A percentile compares a stretch with the other conserved stretches of the same genome.
phyloP scores from a whole-genome alignment of 1,140 invertebrate species.

The Kradibia gibbosae region DNA sequence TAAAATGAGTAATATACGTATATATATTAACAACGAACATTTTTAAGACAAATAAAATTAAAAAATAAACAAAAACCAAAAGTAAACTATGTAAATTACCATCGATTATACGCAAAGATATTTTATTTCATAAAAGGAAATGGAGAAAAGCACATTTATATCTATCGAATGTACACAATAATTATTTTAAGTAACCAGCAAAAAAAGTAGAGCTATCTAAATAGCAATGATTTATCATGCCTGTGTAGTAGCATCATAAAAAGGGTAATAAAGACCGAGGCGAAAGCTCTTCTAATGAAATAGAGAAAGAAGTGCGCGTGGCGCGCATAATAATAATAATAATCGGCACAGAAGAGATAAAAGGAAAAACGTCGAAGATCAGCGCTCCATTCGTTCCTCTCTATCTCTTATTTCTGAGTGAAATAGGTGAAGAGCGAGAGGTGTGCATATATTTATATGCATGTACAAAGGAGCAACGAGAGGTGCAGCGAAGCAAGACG shows the following conservation, averaged over 20 bases:
- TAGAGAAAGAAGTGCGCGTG: conserved; percentile 44
- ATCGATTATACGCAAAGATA: too few relatives aligned
- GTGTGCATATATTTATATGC: conserved; percentile 5
- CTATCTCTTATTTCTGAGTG: background rate
- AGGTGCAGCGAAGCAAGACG: conserved; percentile 50
- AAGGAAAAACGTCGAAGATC: conserved; percentile 16
- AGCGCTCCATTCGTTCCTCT: background rate
- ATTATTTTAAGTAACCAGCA: background rate
- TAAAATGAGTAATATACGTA: too few relatives aligned
- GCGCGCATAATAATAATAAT: conserved; percentile 49
- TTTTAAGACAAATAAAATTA: too few relatives aligned
- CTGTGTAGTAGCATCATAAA: conserved; percentile 71
- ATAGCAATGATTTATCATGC: conserved; percentile 72
- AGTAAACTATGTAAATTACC: too few relatives aligned
- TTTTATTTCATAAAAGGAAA: background rate
- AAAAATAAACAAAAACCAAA: too few relatives aligned
- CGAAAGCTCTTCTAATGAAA: background rate
- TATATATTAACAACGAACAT: too few relatives aligned
- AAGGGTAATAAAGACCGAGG: conserved; percentile 51
- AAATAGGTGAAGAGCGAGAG: conserved; percentile 29
- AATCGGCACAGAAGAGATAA: conserved; percentile 49
- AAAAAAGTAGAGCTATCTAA: conserved; percentile 15
- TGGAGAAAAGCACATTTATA: background rate
- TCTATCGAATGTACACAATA: background rate
- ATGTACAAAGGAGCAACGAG: conserved; percentile 44